These are phyloP conservation scores for Meiosimyza platycephala DNA, from an alignment of 2,888 invertebrate genomes.

Conservation along the genomic window DNA sequence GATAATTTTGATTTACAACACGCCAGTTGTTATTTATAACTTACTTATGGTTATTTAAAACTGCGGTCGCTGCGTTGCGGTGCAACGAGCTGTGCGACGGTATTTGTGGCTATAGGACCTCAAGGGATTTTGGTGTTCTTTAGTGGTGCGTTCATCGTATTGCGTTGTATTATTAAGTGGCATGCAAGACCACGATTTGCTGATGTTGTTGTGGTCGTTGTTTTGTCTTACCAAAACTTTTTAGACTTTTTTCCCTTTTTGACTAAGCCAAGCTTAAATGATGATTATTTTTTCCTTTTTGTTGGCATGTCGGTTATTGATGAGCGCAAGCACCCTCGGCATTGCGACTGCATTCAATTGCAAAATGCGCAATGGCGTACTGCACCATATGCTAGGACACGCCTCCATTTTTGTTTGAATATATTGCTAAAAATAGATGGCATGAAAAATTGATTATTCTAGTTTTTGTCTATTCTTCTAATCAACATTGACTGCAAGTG, in stretches of 20 bases:
- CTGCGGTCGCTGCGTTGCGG: too few species aligned
- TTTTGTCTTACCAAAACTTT: not conserved
- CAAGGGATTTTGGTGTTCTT: not conserved
- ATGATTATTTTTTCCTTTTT: not conserved
- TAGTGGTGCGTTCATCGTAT: not conserved
- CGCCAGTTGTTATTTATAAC: slow-evolving; percentile 68
- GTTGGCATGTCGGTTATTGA: slow-evolving; percentile 46
- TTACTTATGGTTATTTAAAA: slow-evolving; percentile 58
- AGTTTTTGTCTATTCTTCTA: too few species aligned
- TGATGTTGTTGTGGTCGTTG: not conserved
- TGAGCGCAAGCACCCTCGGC: slow-evolving; percentile 43
- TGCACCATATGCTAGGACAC: too few species aligned
- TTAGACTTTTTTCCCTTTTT: not conserved
- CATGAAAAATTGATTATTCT: too few species aligned
- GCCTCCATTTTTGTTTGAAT: too few species aligned
- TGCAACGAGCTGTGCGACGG: not conserved
- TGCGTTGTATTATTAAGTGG: slow-evolving; percentile 22
- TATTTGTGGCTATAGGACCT: slow-evolving; percentile 1
- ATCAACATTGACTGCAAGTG: too few species aligned
- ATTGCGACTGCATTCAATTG: too few species aligned
- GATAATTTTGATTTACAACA: slow-evolving; percentile 68
- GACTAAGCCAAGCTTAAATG: not conserved
- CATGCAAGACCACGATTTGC: slow-evolving; percentile 15
- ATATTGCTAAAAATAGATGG: too few species aligned
- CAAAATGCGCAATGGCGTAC: too few species aligned